Percentiles rank a stretch among this genome's conserved stretches.
Conservation (phyloP, 1,140 invertebrate species). For the Scylla paramamosain region DNA sequence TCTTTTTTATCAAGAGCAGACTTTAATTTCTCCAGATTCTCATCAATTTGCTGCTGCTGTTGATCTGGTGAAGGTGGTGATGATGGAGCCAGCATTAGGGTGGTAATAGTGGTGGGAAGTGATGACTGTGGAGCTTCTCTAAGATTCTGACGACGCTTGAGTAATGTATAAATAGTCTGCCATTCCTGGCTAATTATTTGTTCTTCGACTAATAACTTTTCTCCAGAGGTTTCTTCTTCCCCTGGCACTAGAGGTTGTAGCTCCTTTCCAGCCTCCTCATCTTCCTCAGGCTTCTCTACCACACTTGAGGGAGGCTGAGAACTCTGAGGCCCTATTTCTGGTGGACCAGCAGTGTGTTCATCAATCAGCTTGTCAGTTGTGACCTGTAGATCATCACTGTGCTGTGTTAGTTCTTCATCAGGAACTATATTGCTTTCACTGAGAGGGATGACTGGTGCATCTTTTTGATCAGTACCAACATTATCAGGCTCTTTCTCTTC, state of each 20-base stretch:
- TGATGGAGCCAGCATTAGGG: constrained; percentile 50
- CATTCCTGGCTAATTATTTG: constrained; percentile 58
- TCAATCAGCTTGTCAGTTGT: constrained; percentile 64
- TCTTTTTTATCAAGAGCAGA: constrained; percentile 85
- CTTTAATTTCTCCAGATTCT: constrained; percentile 84
- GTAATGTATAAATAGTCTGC: constrained; percentile 55
- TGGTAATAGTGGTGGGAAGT: background rate
- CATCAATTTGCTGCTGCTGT: constrained; percentile 82
- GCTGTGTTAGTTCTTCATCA: background rate
- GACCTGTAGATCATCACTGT: constrained; percentile 42
- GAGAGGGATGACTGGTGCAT: constrained; percentile 34
- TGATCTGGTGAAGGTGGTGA: constrained; percentile 81
- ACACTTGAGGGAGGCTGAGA: background rate
- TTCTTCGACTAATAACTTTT: constrained; percentile 43
- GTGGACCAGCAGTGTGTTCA: constrained; percentile 68
- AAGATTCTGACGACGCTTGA: constrained; percentile 62
- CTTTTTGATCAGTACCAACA: constrained; percentile 15
- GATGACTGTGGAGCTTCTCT: constrained; percentile 35
- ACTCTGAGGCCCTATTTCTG: constrained; percentile 41
- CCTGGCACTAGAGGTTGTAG: background rate
- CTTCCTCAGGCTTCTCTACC: background rate
- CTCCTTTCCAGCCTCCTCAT: background rate
- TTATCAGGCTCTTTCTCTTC: constrained; percentile 3
- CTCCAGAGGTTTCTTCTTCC: background rate
- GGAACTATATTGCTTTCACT: constrained; percentile 32